Conservation (phyloP, 2,888 invertebrate species). For the Parelbella ahira region DNA sequence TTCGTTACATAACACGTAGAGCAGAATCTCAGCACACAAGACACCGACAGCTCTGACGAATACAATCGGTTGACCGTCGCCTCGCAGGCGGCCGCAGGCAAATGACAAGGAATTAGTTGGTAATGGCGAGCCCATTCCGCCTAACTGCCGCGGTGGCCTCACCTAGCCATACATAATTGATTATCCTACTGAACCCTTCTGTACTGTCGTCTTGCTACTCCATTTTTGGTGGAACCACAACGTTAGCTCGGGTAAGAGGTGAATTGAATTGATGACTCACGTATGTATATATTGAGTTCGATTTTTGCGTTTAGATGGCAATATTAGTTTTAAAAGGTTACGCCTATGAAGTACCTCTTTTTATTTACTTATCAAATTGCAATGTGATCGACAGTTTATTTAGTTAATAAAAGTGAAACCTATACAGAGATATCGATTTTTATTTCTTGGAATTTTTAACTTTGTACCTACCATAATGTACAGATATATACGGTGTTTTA, state of each 20-base stretch:
- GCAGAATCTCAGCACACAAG: constrained; percentile 27
- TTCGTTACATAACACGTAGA: too few relatives aligned
- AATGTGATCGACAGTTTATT: too few relatives aligned
- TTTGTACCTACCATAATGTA: too few relatives aligned
- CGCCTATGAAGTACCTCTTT: too few relatives aligned
- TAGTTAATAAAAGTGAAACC: too few relatives aligned
- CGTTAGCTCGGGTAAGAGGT: constrained; percentile 11
- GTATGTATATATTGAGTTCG: too few relatives aligned
- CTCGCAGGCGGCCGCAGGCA: constrained; percentile 60
- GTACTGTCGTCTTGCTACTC: constrained; percentile 22
- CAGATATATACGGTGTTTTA: too few relatives aligned
- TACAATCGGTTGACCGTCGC: constrained; percentile 59
- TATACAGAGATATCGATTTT: too few relatives aligned
- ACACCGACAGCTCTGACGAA: constrained; percentile 29
- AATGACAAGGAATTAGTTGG: constrained; percentile 77
- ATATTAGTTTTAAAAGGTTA: too few relatives aligned
- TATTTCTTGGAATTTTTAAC: too few relatives aligned
- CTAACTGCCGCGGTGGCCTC: constrained; percentile 69
- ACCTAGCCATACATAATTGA: constrained; percentile 65
- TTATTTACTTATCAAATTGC: too few relatives aligned
- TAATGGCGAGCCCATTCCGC: constrained; percentile 77
- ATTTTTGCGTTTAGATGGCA: too few relatives aligned
- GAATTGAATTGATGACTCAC: constrained; percentile 22
- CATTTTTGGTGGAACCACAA: constrained; percentile 22
- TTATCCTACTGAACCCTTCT: constrained; percentile 57